phyloP scores from a whole-genome alignment of 2,113 vertebrate species.

The Oreotrochilus melanogaster region DNA sequence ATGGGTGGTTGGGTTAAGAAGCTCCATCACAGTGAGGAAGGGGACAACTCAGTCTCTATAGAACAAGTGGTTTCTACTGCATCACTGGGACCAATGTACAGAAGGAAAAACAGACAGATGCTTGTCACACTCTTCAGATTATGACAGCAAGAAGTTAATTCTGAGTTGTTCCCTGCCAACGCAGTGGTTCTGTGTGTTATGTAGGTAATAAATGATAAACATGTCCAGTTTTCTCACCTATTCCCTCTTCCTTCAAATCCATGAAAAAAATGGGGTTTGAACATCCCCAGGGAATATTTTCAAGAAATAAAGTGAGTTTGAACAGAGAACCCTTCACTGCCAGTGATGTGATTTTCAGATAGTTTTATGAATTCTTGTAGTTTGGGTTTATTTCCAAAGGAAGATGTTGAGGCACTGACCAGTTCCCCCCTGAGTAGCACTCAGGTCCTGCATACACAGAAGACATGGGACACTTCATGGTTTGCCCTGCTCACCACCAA shows the following conservation, averaged over 20 bases:
- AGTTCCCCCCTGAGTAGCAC: background rate
- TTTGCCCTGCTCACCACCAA: background rate
- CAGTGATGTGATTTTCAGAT: background rate
- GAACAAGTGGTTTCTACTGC: background rate
- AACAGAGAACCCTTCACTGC: background rate
- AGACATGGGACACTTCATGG: background rate
- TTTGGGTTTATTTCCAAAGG: background rate
- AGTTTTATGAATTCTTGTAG: background rate
- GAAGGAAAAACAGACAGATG: background rate
- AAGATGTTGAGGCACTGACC: background rate
- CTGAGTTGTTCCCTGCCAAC: background rate
- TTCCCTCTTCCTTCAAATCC: background rate
- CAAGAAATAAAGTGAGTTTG: background rate
- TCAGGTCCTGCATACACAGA: background rate
- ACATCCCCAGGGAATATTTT: background rate
- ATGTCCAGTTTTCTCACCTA: background rate
- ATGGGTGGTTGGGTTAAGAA: background rate
- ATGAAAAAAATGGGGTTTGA: background rate
- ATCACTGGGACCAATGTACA: background rate
- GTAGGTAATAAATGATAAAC: background rate
- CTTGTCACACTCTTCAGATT: background rate
- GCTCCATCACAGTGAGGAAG: background rate
- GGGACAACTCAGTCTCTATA: background rate
- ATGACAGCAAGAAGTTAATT: background rate
- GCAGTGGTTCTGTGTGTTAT: background rate